Base-by-base conservation (phyloP, 2,888 invertebrate genomes). In the Chloroclystis v-ata region DNA sequence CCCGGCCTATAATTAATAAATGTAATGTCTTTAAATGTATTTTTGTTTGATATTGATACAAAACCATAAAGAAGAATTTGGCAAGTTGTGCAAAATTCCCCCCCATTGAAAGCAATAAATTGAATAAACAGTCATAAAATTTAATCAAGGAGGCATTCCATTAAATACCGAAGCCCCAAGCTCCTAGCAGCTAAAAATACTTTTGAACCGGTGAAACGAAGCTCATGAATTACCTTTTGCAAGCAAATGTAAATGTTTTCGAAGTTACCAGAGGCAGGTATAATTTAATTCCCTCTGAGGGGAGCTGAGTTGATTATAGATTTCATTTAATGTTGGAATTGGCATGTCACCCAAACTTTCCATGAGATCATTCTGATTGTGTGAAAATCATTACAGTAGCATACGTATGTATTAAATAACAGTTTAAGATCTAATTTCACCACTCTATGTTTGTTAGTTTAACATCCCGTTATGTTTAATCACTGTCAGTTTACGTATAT, bases 251-350 rank as follows among this genome's bases (percentile, higher is more conserved):
- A 81, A 83, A 84, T 82, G 75, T 83, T 82, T 80, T 76, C 72
- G 60, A 76, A 77, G 76, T 74, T 71, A 67, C 73, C 76, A 71
- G 69, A 72, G 73, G 75, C 78, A 80, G 78, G 79, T 81, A 75
- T 80, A 82, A 84, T 84, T 84, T 78, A 78, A 83, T 83, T 82
- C 80, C 67, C 75, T 79, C 78, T 75, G 69, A 74, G 75, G 69
- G 71, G 70, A 72, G 77, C 65, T 61, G 70, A 72, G 78, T 81
- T 83, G 80, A 83, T 83, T 84, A 83, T 83, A 80, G 83, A 84
- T 82, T 84, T 78, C 83, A 84, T 83, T 84, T 56, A 81, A 81
- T 83, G 77, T 77, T 71, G 70, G 72, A 72, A 72, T 67, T 78
- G 79, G 76, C 76, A 26, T 26, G 6, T 1, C n/a, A 1, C 11